phyloP scores from a whole-genome alignment of 2,888 invertebrate genomes.

The Aplocera efformata region DNA sequence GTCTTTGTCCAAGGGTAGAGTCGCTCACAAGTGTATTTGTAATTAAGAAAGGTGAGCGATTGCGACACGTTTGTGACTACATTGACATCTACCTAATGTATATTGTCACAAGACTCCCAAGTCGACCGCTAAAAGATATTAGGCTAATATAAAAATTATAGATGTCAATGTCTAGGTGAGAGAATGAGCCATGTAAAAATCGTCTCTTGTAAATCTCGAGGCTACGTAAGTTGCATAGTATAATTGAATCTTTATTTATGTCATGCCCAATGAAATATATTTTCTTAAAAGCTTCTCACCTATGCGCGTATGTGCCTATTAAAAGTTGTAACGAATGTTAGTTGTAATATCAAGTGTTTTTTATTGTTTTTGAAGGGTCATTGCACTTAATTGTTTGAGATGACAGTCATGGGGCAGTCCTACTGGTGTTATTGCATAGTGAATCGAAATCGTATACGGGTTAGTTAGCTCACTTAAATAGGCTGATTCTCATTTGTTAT shows the following conservation, averaged over 20 bases:
- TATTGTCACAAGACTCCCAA: constrained; percentile 48
- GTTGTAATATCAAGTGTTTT: constrained; percentile 54
- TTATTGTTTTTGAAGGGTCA: constrained; percentile 50
- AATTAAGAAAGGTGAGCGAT: constrained; percentile 55
- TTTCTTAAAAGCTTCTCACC: constrained; percentile 67
- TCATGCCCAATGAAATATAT: constrained; percentile 59
- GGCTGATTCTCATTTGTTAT: too few relatives aligned
- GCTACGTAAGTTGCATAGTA: constrained; percentile 61
- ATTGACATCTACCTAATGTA: constrained; percentile 54
- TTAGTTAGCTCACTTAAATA: too few relatives aligned
- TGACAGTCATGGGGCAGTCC: constrained; percentile 56
- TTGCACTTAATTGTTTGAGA: constrained; percentile 56
- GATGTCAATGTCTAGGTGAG: constrained; percentile 49
- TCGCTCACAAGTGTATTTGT: constrained; percentile 55
- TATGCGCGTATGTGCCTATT: constrained; percentile 66
- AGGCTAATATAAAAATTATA: constrained; percentile 54
- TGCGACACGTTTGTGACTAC: constrained; percentile 36
- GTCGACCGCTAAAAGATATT: constrained; percentile 50
- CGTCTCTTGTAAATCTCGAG: constrained; percentile 57
- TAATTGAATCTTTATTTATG: constrained; percentile 61
- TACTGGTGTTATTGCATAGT: constrained; percentile 37
- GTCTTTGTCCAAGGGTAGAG: constrained; percentile 45
- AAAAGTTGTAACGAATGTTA: constrained; percentile 58
- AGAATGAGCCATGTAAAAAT: constrained; percentile 37
- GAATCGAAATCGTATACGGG: constrained; percentile 11